Evolutionary conservation across 2,888 invertebrate species (phyloP).

Genomic region (Cephus pulcher): DNA sequence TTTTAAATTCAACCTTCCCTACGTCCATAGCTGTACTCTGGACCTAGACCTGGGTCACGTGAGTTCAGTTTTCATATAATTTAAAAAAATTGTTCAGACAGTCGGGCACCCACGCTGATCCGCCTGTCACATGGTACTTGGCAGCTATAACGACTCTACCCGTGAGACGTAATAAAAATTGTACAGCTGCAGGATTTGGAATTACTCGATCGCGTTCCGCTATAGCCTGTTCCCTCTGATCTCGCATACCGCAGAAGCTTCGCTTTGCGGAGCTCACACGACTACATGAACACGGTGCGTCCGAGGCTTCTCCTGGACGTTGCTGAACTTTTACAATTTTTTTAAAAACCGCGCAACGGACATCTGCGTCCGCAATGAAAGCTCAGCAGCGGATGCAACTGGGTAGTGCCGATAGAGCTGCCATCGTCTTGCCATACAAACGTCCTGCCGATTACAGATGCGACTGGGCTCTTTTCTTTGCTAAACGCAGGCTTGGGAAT

Average conservation of each 20-base stretch:
- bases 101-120: background rate
- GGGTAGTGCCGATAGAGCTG: conserved; percentile 61
- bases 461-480: conserved; percentile 29
- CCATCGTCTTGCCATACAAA: conserved; percentile 64
- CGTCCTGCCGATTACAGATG: conserved; percentile 56
- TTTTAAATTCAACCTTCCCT: background rate
- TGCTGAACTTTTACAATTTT: conserved; percentile 1
- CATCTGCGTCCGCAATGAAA: conserved; percentile 44
- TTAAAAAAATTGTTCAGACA: background rate
- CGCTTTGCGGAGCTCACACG: background rate
- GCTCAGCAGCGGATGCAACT: conserved; percentile 34
- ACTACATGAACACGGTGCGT: background rate
- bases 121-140: background rate
- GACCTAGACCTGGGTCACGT: background rate
- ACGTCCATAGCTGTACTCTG: background rate
- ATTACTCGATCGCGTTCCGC: background rate
- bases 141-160: background rate
- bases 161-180: background rate
- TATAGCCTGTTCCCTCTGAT: background rate
- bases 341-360: conserved; percentile 27
- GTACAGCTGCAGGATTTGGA: background rate
- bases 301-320: background rate
- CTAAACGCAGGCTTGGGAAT: conserved; percentile 14
- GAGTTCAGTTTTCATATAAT: background rate
- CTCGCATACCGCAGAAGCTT: background rate